These are phyloP conservation scores for Pteronura brasiliensis DNA, from an alignment of 2,113 vertebrate genomes.

Conservation along the genomic window DNA sequence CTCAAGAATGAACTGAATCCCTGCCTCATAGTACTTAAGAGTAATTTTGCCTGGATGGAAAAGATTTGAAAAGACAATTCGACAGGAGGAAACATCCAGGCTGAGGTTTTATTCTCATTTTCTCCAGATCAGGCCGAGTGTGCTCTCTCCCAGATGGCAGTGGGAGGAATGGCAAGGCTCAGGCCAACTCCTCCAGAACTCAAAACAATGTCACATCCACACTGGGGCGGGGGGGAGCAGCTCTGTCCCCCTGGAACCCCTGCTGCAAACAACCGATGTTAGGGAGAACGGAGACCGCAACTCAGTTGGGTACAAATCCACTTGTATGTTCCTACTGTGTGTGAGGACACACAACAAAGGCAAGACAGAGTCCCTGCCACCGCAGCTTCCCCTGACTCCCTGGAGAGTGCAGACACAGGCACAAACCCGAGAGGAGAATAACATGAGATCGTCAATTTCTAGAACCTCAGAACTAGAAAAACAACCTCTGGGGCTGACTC, in stretches of 20 bases:
- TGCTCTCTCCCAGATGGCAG: neutral
- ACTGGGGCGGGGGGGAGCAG: neutral
- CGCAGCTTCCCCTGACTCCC: neutral
- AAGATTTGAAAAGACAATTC: neutral
- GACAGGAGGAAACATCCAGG: neutral
- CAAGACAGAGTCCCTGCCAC: neutral
- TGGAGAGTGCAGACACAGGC: neutral
- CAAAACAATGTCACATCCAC: neutral
- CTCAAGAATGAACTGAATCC: constrained; percentile 15
- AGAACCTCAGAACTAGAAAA: neutral
- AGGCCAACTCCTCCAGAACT: neutral
- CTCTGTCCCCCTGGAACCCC: neutral
- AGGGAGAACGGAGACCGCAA: neutral
- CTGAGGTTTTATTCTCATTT: neutral
- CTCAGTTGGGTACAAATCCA: neutral
- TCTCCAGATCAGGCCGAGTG: neutral
- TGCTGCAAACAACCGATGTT: neutral
- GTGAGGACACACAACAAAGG: neutral
- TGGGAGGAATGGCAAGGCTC: neutral
- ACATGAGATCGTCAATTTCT: neutral
- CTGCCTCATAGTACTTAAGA: neutral
- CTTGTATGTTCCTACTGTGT: neutral
- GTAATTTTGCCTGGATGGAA: neutral
- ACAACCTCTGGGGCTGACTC: neutral
- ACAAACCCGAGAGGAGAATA: neutral